Evolutionary conservation across 1,140 invertebrate species (phyloP), one percentile per base, ranked within the genome.

Genomic region (Tetragnatha versicolor): DNA sequence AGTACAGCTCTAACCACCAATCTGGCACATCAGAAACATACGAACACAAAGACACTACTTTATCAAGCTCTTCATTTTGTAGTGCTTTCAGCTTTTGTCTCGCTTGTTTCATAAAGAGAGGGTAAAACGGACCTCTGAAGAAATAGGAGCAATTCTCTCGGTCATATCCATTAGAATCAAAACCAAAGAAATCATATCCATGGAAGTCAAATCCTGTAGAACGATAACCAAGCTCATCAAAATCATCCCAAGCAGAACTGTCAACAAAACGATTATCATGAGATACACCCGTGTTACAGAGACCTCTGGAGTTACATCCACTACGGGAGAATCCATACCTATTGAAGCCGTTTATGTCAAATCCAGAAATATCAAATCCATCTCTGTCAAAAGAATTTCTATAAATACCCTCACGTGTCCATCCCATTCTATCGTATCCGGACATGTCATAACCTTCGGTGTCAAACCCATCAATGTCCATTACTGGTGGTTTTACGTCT

Each of bases 361-460:
- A 80, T 37, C 79, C 79, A 22, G 17, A n/a, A 0, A 10, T 17
- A 53, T 80, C 72, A n/a, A 77, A 80, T 9, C 73, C 73, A 65
- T 80, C 79, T 70, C 79, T 6, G 33, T 80, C 77, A 53, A 70
- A 80, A 9, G 65, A 60, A 77, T 80, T 51, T 61, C 47, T 76
- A 45, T 22, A 45, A 42, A 70, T 77, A 33, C 79, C 79, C 39
- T 55, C 25, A 42, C 37, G 42, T 20, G 27, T 61, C 72, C 72
- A 80, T 39, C 73, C 73, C 65, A 80, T 63, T 27, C 53, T 17
- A 58, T 80, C 79, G 77, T 33, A 77, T 22, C 79, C 79, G 63
- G 25, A 58, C 17, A 20, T 27, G 31, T 75, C 63, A 80, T 80
- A 80, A 1, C 79, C 79, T 22, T 80, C 63, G 20, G 10, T 68